phyloP scores from a whole-genome alignment of 1,140 invertebrate species.

The Oppia nitens region DNA sequence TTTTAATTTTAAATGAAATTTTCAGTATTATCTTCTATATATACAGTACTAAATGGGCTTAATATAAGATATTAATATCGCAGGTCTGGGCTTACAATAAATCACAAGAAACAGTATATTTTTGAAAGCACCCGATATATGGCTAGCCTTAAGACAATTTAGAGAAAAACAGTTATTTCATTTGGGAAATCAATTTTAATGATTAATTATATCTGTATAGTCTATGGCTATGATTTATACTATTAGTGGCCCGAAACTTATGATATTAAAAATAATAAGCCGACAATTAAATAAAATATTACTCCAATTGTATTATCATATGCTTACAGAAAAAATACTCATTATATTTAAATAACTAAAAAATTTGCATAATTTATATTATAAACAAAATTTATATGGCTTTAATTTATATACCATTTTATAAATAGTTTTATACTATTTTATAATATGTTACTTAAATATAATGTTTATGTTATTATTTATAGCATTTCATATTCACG shows the following conservation, averaged over 20 bases:
- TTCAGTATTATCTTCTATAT: neutral
- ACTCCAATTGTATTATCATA: neutral
- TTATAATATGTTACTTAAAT: no score
- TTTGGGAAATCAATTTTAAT: neutral
- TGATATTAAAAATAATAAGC: neutral
- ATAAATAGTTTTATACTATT: no score
- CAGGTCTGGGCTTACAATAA: neutral
- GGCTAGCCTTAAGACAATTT: neutral
- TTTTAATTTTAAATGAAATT: neutral
- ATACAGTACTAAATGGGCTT: no score
- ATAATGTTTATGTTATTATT: no score
- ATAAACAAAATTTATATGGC: no score
- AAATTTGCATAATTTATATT: no score
- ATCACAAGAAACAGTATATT: neutral
- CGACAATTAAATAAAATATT: neutral
- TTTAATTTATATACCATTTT: no score
- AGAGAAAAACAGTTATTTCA: neutral
- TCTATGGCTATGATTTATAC: neutral
- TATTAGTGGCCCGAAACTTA: neutral
- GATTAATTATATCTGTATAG: neutral
- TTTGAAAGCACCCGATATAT: neutral
- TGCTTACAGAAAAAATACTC: neutral
- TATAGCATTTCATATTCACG: no score
- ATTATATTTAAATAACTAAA: no score
- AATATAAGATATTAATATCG: no score